Percentiles rank a stretch among this genome's conserved stretches.
phyloP scores from a whole-genome alignment of 1,140 invertebrate genomes.

The Orchesella cincta region DNA sequence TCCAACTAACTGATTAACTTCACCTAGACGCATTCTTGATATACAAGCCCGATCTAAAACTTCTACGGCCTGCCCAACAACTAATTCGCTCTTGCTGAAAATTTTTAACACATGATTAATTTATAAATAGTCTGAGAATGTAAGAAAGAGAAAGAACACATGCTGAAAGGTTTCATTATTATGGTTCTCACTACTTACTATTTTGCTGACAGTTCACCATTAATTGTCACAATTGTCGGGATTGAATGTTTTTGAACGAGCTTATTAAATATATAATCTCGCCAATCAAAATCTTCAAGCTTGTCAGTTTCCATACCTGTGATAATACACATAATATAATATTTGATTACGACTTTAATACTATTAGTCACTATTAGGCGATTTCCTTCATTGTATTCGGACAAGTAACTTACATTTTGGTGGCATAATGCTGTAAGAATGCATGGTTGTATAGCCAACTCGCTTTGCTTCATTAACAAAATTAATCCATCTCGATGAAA shows the following conservation, averaged over 20 bases:
- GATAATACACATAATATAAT: neutral
- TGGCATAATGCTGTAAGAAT: constrained; percentile 9
- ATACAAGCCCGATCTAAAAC: constrained; percentile 6
- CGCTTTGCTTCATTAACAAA: constrained; percentile 12
- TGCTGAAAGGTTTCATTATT: no score
- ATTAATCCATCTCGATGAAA: constrained; percentile 16
- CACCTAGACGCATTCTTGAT: neutral
- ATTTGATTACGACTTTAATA: no score
- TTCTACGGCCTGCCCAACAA: neutral
- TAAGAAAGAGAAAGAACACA: neutral
- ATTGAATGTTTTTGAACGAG: constrained; percentile 19
- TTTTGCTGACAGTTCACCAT: neutral
- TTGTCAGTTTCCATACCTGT: constrained; percentile 21
- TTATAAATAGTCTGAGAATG: neutral
- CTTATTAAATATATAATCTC: constrained; percentile 19
- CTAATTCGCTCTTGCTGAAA: neutral
- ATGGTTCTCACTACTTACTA: neutral
- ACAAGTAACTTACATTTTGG: constrained; percentile 15
- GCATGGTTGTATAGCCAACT: neutral
- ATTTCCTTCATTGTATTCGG: no score
- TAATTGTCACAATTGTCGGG: neutral
- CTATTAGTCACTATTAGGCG: no score
- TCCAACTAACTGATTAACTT: neutral
- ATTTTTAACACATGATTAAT: neutral
- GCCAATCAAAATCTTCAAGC: constrained; percentile 21